phyloP scores from a whole-genome alignment of 1,140 invertebrate species.

The Geopemphigus sp. region DNA sequence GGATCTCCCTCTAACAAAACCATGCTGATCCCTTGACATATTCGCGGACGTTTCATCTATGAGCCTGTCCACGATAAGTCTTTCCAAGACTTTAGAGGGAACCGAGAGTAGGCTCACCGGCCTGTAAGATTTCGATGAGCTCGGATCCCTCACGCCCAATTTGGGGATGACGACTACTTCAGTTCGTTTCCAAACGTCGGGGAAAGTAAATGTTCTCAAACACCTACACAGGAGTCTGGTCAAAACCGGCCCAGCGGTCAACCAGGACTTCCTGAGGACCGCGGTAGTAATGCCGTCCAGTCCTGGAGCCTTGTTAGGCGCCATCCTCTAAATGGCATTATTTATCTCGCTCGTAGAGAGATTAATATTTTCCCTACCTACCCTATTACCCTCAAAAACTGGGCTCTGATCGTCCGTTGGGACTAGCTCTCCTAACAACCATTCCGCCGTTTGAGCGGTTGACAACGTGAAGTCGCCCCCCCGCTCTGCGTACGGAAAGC shows the following conservation, averaged over 20 bases:
- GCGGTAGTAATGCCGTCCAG: neutral
- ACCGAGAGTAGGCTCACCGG: neutral
- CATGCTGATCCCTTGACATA: neutral
- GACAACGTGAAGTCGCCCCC: no score
- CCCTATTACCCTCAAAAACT: no score
- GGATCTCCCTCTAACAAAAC: neutral
- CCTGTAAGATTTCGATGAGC: neutral
- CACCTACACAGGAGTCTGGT: neutral
- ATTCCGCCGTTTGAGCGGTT: no score
- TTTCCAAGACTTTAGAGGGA: no score
- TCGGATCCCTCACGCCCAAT: neutral
- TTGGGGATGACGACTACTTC: neutral
- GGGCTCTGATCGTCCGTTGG: no score
- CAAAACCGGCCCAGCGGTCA: neutral
- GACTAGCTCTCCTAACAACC: no score
- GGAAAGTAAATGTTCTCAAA: neutral
- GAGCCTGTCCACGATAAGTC: neutral
- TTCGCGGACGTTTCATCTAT: neutral
- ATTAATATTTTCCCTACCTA: no score
- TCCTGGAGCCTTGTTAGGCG: neutral
- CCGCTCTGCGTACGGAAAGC: no score
- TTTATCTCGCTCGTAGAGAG: no score
- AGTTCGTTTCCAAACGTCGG: neutral
- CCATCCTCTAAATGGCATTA: neutral
- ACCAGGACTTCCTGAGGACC: neutral